These are phyloP conservation scores for Triplophysa siluroides DNA, from an alignment of 2,113 vertebrate genomes.

Conservation along the genomic window DNA sequence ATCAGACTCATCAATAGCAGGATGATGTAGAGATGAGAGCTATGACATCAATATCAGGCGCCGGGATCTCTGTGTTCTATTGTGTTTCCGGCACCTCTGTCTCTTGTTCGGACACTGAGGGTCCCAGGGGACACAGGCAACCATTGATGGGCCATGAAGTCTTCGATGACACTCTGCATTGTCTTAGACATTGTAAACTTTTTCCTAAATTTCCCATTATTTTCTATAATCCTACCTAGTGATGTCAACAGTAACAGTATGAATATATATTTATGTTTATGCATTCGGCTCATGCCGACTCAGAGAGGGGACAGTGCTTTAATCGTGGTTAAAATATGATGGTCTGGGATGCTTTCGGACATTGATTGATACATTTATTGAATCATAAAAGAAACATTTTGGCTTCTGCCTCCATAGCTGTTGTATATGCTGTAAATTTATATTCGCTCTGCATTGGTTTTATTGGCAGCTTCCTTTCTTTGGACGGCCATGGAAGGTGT, in stretches of 20 bases:
- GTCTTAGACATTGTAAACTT: constrained; percentile 23
- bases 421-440: constrained; percentile 20
- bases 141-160: constrained; percentile 52
- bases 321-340: constrained; percentile 29
- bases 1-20: constrained; percentile 68
- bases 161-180: constrained; percentile 50
- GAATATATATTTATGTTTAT: no score
- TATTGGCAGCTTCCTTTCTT: constrained; percentile 27
- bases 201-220: constrained; percentile 33
- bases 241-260: no score
- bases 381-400: constrained; percentile 52
- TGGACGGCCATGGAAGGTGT: constrained; percentile 1
- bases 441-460: constrained; percentile 13
- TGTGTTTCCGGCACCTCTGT: constrained; percentile 53
- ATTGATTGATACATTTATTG: constrained; percentile 56
- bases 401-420: constrained; percentile 24
- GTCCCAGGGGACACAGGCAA: constrained; percentile 49
- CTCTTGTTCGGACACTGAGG: constrained; percentile 31
- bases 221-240: not conserved
- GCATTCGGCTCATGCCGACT: no score
- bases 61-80: constrained; percentile 52
- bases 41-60: constrained; percentile 66
- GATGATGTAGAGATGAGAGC: constrained; percentile 63
- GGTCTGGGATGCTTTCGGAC: constrained; percentile 22
- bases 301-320: constrained; percentile 9